A percentile compares a stretch with the other conserved stretches of the same genome.
Conservation (phyloP, 2,113 vertebrate genomes). For the Cygnus buccinator region DNA sequence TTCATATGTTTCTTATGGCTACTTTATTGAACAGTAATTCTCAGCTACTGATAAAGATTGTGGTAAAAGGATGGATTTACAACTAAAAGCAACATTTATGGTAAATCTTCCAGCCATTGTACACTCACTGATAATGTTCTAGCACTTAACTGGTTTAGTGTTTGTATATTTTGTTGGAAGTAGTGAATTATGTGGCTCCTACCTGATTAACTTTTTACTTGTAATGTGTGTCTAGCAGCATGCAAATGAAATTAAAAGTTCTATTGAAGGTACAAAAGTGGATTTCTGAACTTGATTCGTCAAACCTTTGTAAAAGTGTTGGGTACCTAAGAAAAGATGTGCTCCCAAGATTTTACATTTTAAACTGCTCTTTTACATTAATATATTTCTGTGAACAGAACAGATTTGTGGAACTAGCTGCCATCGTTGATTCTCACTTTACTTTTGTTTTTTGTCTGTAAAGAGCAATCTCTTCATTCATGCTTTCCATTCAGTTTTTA, state of each 20-base stretch:
- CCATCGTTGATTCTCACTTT: not conserved
- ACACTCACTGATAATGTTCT: not conserved
- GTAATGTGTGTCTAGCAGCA: not conserved
- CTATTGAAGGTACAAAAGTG: not conserved
- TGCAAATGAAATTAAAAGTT: not conserved
- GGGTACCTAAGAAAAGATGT: not conserved
- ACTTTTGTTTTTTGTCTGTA: not conserved
- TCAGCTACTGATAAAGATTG: not conserved
- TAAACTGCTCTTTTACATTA: not conserved
- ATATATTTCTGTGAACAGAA: not conserved
- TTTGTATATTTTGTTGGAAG: not conserved
- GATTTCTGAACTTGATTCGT: not conserved
- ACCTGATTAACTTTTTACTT: not conserved
- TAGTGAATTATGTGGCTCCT: not conserved
- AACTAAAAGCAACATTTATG: not conserved
- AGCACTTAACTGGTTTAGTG: not conserved
- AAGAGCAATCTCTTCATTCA: not conserved
- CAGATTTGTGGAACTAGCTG: not conserved
- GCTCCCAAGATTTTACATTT: not conserved
- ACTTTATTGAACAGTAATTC: not conserved
- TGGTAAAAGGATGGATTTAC: not conserved
- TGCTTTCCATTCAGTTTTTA: not conserved
- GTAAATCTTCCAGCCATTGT: not conserved
- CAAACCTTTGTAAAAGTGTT: not conserved
- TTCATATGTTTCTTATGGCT: not conserved